Evolutionary conservation across 2,113 vertebrate genomes (phyloP).

Genomic region (Entelurus aequoreus): DNA sequence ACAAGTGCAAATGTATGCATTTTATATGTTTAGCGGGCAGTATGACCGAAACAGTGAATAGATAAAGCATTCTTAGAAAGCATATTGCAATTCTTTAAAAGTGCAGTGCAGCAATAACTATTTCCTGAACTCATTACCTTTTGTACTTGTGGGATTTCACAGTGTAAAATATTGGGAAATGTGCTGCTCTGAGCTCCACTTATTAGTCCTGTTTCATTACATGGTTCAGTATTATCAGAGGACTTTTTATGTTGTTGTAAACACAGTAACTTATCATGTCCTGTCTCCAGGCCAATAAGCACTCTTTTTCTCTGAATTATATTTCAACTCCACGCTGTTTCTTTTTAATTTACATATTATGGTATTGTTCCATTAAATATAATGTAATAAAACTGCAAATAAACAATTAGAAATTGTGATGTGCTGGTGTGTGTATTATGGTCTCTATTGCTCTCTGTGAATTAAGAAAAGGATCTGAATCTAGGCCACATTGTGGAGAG

Average conservation of each 20-base stretch:
- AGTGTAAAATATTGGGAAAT: not conserved
- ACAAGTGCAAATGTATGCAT: too few relatives aligned
- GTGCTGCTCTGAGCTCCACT: not conserved
- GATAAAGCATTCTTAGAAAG: too few relatives aligned
- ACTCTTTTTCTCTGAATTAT: not conserved
- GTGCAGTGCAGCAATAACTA: too few relatives aligned
- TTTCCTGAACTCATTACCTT: not conserved
- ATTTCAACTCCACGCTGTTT: constrained; percentile 1
- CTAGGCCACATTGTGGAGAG: constrained; percentile 45
- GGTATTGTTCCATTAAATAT: constrained; percentile 10
- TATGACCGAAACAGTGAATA: too few relatives aligned
- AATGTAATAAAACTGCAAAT: constrained; percentile 2
- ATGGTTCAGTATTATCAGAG: not conserved
- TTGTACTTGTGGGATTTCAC: not conserved
- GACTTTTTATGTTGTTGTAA: too few relatives aligned
- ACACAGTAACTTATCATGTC: not conserved
- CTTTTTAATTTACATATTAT: constrained; percentile 11
- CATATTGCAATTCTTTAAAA: too few relatives aligned
- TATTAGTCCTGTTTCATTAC: not conserved
- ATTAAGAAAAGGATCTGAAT: constrained; percentile 40
- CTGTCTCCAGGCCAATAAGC: not conserved
- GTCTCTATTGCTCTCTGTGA: constrained; percentile 28
- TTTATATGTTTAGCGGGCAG: too few relatives aligned
- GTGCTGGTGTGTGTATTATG: constrained; percentile 26
- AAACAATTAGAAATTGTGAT: constrained; percentile 30